A percentile compares a stretch with the other conserved stretches of the same genome.
These are phyloP conservation scores for Hypomecis atomaria DNA, from an alignment of 2,888 invertebrate genomes.

Conservation along the genomic window DNA sequence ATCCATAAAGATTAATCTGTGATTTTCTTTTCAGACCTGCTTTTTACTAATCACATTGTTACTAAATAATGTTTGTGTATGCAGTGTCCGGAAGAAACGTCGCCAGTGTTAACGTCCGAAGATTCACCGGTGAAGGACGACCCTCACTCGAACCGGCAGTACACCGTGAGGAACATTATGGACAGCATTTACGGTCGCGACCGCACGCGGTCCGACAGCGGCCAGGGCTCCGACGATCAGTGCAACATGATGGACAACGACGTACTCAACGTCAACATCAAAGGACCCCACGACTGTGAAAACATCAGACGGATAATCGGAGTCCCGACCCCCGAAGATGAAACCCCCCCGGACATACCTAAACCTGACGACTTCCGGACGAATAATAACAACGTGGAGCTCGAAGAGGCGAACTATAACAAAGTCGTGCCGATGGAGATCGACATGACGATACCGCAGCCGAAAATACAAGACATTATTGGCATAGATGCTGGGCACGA, in stretches of 20 bases:
- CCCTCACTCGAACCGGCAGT: conserved; percentile 62
- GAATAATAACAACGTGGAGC: conserved; percentile 72
- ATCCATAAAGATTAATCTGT: too few species aligned
- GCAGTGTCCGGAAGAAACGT: conserved; percentile 75
- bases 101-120: conserved; percentile 75
- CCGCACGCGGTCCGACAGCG: conserved; percentile 76
- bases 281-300: conserved; percentile 69
- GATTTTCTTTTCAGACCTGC: conserved; percentile 2
- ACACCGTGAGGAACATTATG: conserved; percentile 74
- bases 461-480: conserved; percentile 68
- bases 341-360: conserved; percentile 64
- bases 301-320: conserved; percentile 77
- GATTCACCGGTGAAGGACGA: conserved; percentile 79
- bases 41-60: neutral
- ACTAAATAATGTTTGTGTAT: conserved; percentile 46
- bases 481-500: conserved; percentile 55
- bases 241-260: conserved; percentile 73
- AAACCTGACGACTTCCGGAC: conserved; percentile 63
- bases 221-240: conserved; percentile 77
- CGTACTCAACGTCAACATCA: conserved; percentile 70
- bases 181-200: conserved; percentile 74
- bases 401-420: conserved; percentile 70
- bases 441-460: conserved; percentile 71
- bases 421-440: conserved; percentile 79
- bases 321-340: conserved; percentile 74